phyloP scores from a whole-genome alignment of 2,113 vertebrate species.

The Vidua macroura region DNA sequence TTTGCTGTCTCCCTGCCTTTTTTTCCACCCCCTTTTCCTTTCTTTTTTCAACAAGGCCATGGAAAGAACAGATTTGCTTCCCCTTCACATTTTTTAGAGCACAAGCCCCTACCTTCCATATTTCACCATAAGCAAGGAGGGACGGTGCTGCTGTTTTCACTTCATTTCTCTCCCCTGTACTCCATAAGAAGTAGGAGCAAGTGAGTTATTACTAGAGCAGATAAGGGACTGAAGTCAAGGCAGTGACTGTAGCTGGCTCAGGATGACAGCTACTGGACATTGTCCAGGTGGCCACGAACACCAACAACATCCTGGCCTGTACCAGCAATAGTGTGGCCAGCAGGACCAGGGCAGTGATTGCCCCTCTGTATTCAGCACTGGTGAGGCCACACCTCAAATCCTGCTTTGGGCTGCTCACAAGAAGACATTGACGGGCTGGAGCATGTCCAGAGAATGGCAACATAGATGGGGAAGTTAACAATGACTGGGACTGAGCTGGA shows the following conservation, averaged over 20 bases:
- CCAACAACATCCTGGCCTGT: neutral
- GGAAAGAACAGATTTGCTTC: neutral
- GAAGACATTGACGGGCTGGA: neutral
- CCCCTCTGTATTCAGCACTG: neutral
- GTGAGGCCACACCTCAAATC: neutral
- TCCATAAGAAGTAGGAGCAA: neutral
- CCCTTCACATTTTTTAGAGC: neutral
- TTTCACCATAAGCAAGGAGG: neutral
- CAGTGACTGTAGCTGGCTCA: neutral
- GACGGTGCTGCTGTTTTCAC: neutral
- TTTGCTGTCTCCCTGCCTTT: neutral
- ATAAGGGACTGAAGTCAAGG: neutral
- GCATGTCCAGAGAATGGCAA: neutral
- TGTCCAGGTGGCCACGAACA: neutral
- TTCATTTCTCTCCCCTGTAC: neutral
- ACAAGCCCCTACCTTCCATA: neutral
- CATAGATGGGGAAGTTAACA: neutral
- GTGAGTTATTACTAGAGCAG: neutral
- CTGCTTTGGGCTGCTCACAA: neutral
- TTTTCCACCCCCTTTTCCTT: fast-evolving
- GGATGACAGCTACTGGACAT: neutral
- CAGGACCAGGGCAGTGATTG: neutral
- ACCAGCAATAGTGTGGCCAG: neutral
- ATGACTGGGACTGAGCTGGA: neutral
- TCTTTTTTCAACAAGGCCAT: neutral